These are phyloP conservation scores for Python bivittatus DNA, from an alignment of 2,113 vertebrate species.

Conservation along the genomic window DNA sequence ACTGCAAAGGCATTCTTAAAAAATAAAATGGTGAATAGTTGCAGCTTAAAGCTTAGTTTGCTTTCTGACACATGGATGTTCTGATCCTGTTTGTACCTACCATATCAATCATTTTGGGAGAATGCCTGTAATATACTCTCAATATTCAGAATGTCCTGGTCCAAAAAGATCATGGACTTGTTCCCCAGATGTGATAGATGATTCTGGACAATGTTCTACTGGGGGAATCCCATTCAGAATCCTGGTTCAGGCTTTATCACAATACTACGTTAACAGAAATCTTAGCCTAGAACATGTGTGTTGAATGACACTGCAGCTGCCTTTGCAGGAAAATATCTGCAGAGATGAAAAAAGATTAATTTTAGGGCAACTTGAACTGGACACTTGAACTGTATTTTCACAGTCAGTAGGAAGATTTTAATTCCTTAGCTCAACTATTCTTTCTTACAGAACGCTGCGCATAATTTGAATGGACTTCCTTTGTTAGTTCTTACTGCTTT, in stretches of 20 bases:
- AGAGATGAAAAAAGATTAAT: not conserved
- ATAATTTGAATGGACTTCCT: not conserved
- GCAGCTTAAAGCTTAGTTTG: not conserved
- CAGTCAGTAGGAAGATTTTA: not conserved
- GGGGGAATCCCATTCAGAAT: not conserved
- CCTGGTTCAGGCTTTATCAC: not conserved
- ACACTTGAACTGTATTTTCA: not conserved
- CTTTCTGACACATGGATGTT: not conserved
- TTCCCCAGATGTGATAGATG: not conserved
- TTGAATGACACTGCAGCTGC: not conserved
- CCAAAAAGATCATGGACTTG: not conserved
- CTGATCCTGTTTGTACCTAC: not conserved
- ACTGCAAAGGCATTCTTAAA: not conserved
- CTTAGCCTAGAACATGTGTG: not conserved
- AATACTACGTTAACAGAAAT: not conserved
- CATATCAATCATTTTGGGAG: not conserved
- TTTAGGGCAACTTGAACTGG: not conserved
- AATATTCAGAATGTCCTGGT: not conserved
- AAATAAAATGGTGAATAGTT: not conserved
- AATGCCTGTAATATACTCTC: not conserved
- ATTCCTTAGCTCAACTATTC: accelerated
- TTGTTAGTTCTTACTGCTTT: not conserved
- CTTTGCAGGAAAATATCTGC: not conserved
- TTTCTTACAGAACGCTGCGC: not conserved
- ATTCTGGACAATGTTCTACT: not conserved